Evolutionary conservation across 2,113 vertebrate genomes (phyloP), one percentile per base, ranked within the genome.

Genomic region (Drymodes brunneopygia): DNA sequence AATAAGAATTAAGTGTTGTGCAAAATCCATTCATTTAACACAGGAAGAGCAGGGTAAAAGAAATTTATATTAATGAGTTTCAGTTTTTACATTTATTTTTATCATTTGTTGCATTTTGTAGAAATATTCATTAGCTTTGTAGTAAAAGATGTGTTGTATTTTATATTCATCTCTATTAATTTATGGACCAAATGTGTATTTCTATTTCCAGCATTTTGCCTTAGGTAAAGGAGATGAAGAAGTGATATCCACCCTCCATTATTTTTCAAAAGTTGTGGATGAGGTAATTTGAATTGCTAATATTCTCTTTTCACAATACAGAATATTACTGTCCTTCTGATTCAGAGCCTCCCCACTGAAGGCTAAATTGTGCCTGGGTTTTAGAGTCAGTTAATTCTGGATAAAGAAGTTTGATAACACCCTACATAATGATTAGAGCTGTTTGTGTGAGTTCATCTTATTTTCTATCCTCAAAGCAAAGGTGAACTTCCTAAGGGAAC

Each of bases 221-320:
- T 98, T 99, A 57, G 99, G 99, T 66, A 99, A 99, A 98, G 99
- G 99, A 44, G 99, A 99, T 86, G 99, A 99, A 98, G 99, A 99
- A 98, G 99, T 99, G 47, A 99, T 99, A 97, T 97, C 96, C 54
- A 99, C 98, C 2, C 98, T 99, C 88, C 99, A 99, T 88, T 98
- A 98, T 93, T 99, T 99, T 50, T 98, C 99, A 83, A 99, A 98
- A 98, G 98, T 99, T 80, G 98, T 99, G 44, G 98, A 98, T 95
- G 98, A 99, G 99, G 99, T 99, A 97, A 99, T 92, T 86, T 73
- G 48, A 56, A 40, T 92, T 85, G 27, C 40, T 86, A 42, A 17
- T 65, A 65, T 10, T 81, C 27, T 74, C 0, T 64, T 91, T 84
- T 78, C 84, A 51, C 29, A 40, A 7, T 84, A 35, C 23, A 62